A percentile compares a stretch with the other conserved stretches of the same genome.
These are phyloP conservation scores for Noctua fimbriata DNA, from an alignment of 2,888 invertebrate species.

Conservation along the genomic window DNA sequence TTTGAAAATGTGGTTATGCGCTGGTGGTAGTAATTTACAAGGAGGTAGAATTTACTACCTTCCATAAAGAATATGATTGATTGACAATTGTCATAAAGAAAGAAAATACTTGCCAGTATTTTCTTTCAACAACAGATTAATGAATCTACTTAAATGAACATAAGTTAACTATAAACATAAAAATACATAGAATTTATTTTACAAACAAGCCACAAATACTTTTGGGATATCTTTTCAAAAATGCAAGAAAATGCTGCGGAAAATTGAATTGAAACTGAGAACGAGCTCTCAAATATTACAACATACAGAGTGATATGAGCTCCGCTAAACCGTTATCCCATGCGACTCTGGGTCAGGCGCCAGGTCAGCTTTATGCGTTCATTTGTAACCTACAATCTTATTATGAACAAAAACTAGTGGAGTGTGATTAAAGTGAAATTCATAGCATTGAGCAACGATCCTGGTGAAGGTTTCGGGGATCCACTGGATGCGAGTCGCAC, in stretches of 20 bases:
- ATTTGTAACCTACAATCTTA: not conserved
- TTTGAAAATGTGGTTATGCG: not conserved
- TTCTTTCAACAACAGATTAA: too few species aligned
- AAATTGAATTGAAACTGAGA: slow-evolving; percentile 51
- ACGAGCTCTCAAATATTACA: slow-evolving; percentile 60
- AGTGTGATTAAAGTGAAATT: not conserved
- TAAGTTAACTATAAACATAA: too few species aligned
- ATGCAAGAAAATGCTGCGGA: slow-evolving; percentile 15
- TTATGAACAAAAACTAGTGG: not conserved
- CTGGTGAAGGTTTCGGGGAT: too few species aligned
- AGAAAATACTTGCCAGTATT: too few species aligned
- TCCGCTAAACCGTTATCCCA: slow-evolving; percentile 13
- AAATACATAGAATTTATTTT: too few species aligned
- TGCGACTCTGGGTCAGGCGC: not conserved
- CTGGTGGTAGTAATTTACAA: not conserved
- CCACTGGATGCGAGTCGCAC: too few species aligned
- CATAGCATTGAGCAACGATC: not conserved
- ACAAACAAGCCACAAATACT: not conserved
- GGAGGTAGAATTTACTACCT: too few species aligned
- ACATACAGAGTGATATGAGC: slow-evolving; percentile 50
- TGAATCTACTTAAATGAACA: too few species aligned
- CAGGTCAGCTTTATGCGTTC: slow-evolving; percentile 8
- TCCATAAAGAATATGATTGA: too few species aligned
- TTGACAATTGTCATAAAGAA: too few species aligned
- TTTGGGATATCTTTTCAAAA: not conserved